A percentile compares a stretch with the other conserved stretches of the same genome.
Evolutionary conservation across 2,797 vertebrate genomes (phyloP).

Genomic region (Anguilla obscura): DNA sequence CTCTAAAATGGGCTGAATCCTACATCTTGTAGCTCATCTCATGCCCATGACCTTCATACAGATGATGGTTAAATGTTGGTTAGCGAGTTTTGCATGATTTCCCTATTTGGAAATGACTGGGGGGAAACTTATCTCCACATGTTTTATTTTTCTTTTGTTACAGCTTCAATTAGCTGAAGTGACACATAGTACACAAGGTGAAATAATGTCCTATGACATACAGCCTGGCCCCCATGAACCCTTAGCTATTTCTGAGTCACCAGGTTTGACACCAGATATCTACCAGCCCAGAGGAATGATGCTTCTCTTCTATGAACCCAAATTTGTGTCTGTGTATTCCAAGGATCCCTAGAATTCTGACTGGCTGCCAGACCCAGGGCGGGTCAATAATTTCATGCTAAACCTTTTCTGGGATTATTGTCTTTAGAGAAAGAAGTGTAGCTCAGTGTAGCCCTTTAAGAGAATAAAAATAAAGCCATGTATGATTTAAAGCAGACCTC

Average conservation of each 20-base stretch:
- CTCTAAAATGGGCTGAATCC: no score
- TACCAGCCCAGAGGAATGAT: not conserved
- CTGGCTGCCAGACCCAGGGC: not conserved
- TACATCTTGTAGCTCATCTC: no score
- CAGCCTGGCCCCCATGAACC: not conserved
- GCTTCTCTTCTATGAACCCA: not conserved
- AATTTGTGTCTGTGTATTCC: not conserved
- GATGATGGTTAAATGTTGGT: not conserved
- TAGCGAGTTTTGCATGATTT: no score
- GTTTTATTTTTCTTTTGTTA: not conserved
- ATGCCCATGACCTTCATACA: not conserved
- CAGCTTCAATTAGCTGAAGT: not conserved
- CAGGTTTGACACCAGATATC: not conserved
- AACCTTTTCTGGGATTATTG: not conserved
- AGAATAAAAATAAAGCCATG: not conserved
- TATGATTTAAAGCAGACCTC: constrained; percentile 16
- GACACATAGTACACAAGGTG: not conserved
- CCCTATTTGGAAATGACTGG: not conserved
- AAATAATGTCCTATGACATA: not conserved
- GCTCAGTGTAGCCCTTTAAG: not conserved
- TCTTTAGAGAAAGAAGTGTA: not conserved
- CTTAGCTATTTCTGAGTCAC: not conserved
- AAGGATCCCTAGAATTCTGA: not conserved
- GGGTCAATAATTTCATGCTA: not conserved
- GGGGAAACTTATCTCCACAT: not conserved